These are phyloP conservation scores for Hassar affinis DNA, from an alignment of 2,113 vertebrate species.

Conservation along the genomic window DNA sequence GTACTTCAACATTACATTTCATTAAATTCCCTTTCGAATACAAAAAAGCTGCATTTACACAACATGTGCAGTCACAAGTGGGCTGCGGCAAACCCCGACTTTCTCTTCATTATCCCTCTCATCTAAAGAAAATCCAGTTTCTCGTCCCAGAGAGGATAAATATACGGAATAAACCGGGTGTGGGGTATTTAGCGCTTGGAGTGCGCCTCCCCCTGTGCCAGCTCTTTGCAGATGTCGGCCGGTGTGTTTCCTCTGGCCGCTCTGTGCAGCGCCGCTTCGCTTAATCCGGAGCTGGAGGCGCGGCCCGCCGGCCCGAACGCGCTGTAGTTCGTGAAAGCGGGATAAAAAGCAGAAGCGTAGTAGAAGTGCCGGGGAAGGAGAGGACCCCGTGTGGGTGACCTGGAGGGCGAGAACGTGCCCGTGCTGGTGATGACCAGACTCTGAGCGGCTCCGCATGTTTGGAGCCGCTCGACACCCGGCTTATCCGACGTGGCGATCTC, in stretches of 20 bases:
- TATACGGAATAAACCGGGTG: neutral
- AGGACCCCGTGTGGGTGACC: constrained; percentile 73
- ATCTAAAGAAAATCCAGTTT: constrained; percentile 20
- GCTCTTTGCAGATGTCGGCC: constrained; percentile 82
- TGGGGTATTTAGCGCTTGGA: constrained; percentile 76
- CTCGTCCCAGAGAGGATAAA: constrained; percentile 1
- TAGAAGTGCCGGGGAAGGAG: constrained; percentile 83
- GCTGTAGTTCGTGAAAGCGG: constrained; percentile 84
- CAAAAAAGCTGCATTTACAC: constrained; percentile 27
- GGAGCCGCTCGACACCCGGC: constrained; percentile 62
- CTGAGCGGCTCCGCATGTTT: constrained; percentile 56
- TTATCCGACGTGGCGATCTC: constrained; percentile 88
- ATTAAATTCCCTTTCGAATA: constrained; percentile 38
- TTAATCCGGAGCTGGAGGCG: constrained; percentile 75
- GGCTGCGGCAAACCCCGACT: neutral
- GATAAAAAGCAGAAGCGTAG: constrained; percentile 83
- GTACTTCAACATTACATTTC: constrained; percentile 13
- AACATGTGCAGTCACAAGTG: constrained; percentile 1
- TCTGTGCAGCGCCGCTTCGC: constrained; percentile 82
- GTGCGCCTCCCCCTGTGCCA: constrained; percentile 85
- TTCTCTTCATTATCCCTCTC: neutral
- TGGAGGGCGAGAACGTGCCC: constrained; percentile 66
- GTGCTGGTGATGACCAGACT: constrained; percentile 56
- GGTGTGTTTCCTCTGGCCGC: constrained; percentile 77
- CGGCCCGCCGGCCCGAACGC: constrained; percentile 71